Percentiles rank a stretch among this genome's conserved stretches.
Evolutionary conservation across 1,140 invertebrate species (phyloP).

Genomic region (Nephotettix cincticeps): DNA sequence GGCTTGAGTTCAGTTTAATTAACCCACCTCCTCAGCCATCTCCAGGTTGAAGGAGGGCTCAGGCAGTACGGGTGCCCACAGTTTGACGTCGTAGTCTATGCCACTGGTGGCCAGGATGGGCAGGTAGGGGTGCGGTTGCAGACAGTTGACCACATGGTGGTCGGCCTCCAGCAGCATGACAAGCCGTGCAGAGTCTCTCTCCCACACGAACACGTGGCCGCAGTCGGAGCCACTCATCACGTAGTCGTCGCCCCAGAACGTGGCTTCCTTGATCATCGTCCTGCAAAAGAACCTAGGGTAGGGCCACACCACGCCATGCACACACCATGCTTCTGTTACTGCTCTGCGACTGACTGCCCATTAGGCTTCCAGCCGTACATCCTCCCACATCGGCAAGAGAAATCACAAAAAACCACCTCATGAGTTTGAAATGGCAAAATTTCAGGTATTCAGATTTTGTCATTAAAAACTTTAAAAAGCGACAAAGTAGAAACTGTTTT

Average conservation of each 20-base stretch:
- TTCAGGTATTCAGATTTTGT: too few relatives aligned
- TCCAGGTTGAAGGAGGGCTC: conserved; percentile 63
- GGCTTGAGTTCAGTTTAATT: too few relatives aligned
- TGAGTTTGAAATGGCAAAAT: too few relatives aligned
- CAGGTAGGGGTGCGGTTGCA: conserved; percentile 81
- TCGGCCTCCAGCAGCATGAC: conserved; percentile 83
- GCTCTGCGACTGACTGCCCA: not conserved
- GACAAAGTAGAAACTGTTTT: too few relatives aligned
- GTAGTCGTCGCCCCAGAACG: conserved; percentile 83
- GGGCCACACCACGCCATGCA: conserved; percentile 24
- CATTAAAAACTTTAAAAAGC: too few relatives aligned
- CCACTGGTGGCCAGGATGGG: conserved; percentile 84
- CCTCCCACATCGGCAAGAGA: too few relatives aligned
- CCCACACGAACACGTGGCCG: conserved; percentile 75
- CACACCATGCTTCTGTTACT: conserved; percentile 9
- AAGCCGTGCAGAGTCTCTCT: conserved; percentile 61
- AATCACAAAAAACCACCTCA: too few relatives aligned
- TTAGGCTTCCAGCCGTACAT: conserved; percentile 16
- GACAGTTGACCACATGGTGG: conserved; percentile 83
- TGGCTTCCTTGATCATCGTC: conserved; percentile 88
- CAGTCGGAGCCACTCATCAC: conserved; percentile 87
- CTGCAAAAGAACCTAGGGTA: conserved; percentile 55
- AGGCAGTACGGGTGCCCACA: conserved; percentile 72
- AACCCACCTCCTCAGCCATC: conserved; percentile 71
- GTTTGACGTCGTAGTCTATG: conserved; percentile 87